Evolutionary conservation across 2,113 vertebrate genomes (phyloP).

Genomic region (Rhea americana): DNA sequence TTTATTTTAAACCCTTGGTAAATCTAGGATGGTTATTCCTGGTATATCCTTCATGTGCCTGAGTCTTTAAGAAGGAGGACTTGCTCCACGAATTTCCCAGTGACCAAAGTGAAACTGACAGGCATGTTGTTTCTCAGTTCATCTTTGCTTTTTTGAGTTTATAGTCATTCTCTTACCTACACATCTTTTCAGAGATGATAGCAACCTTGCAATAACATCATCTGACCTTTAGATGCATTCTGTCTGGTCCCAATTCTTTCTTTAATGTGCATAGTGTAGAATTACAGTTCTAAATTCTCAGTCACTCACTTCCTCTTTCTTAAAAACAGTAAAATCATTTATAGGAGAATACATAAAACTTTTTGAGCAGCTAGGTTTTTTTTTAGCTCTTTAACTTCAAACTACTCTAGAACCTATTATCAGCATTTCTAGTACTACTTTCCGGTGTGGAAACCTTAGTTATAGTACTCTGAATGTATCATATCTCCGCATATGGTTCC

Average conservation of each 20-base stretch:
- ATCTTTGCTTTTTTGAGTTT: not conserved
- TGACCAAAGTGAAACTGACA: not conserved
- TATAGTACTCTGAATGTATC: not conserved
- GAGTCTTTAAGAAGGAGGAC: not conserved
- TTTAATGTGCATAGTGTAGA: not conserved
- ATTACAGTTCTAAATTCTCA: not conserved
- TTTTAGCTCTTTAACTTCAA: not conserved
- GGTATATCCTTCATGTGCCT: accelerated
- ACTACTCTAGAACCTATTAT: not conserved
- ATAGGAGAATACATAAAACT: not conserved
- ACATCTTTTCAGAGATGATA: not conserved
- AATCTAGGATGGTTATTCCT: not conserved
- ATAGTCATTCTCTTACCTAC: not conserved
- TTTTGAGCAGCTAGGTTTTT: not conserved
- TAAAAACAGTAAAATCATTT: not conserved
- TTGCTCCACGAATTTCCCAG: not conserved
- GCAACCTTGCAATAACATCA: not conserved
- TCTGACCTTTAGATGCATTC: not conserved
- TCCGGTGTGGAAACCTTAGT: not conserved
- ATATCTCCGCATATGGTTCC: not conserved
- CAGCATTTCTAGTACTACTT: not conserved
- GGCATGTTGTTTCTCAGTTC: not conserved
- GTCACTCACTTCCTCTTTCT: not conserved
- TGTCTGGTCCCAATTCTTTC: not conserved
- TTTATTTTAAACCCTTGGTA: not conserved